These are phyloP conservation scores for Coenonympha glycerion DNA, from an alignment of 2,888 invertebrate species.

Conservation along the genomic window DNA sequence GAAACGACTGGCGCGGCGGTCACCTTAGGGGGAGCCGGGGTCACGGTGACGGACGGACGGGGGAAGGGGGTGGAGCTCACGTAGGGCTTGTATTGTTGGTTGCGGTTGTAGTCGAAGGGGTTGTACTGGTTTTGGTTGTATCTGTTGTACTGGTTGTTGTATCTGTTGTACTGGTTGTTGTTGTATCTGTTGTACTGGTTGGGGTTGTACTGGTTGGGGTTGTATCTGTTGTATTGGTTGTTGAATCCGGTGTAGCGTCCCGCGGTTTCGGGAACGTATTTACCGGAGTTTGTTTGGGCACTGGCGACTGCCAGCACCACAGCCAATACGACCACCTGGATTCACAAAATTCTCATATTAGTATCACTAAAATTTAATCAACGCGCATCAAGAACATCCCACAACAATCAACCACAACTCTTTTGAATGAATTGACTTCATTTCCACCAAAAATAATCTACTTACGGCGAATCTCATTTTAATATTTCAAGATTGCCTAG, in stretches of 20 bases:
- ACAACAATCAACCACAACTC: background rate
- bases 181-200: slow-evolving; percentile 12
- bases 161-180: slow-evolving; percentile 16
- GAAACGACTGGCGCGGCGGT: slow-evolving; percentile 31
- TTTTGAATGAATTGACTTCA: slow-evolving; percentile 6
- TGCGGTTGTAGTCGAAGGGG: slow-evolving; percentile 17
- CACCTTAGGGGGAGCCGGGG: slow-evolving; percentile 19
- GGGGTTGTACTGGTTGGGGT: slow-evolving; percentile 14
- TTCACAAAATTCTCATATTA: slow-evolving; percentile 14
- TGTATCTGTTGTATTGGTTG: slow-evolving; percentile 14
- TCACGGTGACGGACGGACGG: slow-evolving; percentile 24
- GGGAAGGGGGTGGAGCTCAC: slow-evolving; percentile 20
- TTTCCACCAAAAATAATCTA: slow-evolving; percentile 28
- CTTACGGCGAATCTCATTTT: slow-evolving; percentile 63
- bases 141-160: slow-evolving; percentile 18
- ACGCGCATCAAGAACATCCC: background rate
- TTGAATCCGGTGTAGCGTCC: slow-evolving; percentile 21
- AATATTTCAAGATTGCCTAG: slow-evolving; percentile 40
- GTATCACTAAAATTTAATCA: slow-evolving; percentile 8
- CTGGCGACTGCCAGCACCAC: slow-evolving; percentile 48
- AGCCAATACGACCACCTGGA: slow-evolving; percentile 39
- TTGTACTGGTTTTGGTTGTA: slow-evolving; percentile 22
- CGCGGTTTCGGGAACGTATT: slow-evolving; percentile 25
- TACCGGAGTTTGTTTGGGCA: slow-evolving; percentile 41
- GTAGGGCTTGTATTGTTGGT: slow-evolving; percentile 26